Conservation (phyloP, 1,140 invertebrate genomes). For the Uloborus diversus region DNA sequence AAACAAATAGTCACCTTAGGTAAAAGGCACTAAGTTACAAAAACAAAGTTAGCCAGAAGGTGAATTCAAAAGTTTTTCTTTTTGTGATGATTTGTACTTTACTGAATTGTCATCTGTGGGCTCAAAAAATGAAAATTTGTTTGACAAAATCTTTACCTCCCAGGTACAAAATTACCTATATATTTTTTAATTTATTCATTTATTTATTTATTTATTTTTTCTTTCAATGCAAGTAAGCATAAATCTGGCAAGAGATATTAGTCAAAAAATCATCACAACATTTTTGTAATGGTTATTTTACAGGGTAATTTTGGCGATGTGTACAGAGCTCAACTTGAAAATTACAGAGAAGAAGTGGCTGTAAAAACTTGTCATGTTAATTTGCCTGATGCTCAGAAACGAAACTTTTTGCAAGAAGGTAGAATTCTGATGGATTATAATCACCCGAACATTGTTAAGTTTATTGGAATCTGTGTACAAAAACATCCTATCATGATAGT, state of each 20-base stretch:
- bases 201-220: no score
- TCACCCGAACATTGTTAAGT: conserved; percentile 93
- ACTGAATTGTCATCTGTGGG: no score
- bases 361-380: conserved; percentile 95
- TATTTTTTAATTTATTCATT: conserved; percentile 91
- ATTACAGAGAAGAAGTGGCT: conserved; percentile 85
- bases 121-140: no score
- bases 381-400: conserved; percentile 93
- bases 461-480: conserved; percentile 97
- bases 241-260: no score
- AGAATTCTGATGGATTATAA: conserved; percentile 95
- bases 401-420: conserved; percentile 95
- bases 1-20: no score
- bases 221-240: no score
- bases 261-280: conserved; percentile 96
- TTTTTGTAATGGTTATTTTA: conserved; percentile 96
- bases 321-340: conserved; percentile 87
- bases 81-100: no score
- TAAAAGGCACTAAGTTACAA: no score
- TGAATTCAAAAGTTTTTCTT: no score
- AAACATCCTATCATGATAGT: conserved; percentile 99
- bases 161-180: conserved; percentile 94
- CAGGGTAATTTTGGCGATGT: conserved; percentile 98
- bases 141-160: not conserved
- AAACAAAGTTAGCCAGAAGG: no score